Evolutionary conservation across 2,113 vertebrate genomes (phyloP), one percentile per base, ranked within the genome.

Genomic region (Ariopsis seemanni): DNA sequence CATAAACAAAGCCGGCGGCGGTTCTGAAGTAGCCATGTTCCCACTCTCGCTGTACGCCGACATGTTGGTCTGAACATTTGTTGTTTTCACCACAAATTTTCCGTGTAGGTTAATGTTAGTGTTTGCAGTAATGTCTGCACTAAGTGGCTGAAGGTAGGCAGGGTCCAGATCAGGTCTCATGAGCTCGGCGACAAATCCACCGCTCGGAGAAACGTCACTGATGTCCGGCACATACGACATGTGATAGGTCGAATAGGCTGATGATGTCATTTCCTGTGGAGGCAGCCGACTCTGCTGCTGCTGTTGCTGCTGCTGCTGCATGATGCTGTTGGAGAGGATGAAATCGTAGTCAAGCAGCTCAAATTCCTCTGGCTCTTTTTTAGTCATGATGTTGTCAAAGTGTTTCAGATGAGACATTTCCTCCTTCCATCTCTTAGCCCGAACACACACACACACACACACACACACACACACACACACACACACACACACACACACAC

Each of bases 261-360:
- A 92, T 89, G 84, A 95, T 93, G 10, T 92, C 95, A 4, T 95
- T 91, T 83, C 80, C 69, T 75, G 80, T 50, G 65, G 60, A 7
- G 87, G 62, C 0, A 22, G 55, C 55, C 55, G 30, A 82, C 11
- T 71, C 75, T 86, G 85, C 72, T 95, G 94, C 89, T 95, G 95
- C 50, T 93, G 93, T 0, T 96, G 96, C 57, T 95, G 95, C 4
- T 94, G 94, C 8, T 96, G 96, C 63, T 97, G 96, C 62, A 96
- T 95, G 71, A 98, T 94, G 1, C 97, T 97, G 91, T 99, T 99
- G 27, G 97, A 98, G 12, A 99, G 94, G 34, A 99, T 99, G 92
- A 99, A 99, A 93, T 99, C 98, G 91, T 98, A 97, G 93, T 99
- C 98, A 91, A 97, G 92, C 78, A 97, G 94, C 89, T 99, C 97